These are phyloP conservation scores for Allophyes oxyacanthae DNA, from an alignment of 2,888 invertebrate genomes.

Conservation along the genomic window DNA sequence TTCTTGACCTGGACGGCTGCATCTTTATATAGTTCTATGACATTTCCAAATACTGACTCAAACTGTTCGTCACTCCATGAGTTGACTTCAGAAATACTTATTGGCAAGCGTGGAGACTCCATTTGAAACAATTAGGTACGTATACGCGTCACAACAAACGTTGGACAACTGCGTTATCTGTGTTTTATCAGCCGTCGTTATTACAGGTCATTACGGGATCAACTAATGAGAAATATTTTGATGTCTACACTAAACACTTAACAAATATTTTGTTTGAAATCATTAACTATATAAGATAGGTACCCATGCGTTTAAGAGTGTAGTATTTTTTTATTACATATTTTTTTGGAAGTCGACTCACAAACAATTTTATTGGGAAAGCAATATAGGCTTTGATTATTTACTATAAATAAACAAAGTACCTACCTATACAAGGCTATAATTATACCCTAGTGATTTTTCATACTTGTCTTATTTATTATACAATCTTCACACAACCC, in stretches of 20 bases:
- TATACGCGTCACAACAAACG: constrained; percentile 29
- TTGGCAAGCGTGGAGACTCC: constrained; percentile 38
- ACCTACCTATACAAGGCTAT: no score
- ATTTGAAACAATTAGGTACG: constrained; percentile 25
- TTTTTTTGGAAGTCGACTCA: no score
- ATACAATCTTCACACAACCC: no score
- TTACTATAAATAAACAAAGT: no score
- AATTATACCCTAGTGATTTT: no score
- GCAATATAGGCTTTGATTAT: no score
- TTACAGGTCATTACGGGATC: constrained; percentile 69
- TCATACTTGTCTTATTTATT: no score
- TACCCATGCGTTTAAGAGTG: no score
- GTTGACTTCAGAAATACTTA: constrained; percentile 87
- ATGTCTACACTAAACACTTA: constrained; percentile 21
- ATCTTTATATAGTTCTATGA: constrained; percentile 90
- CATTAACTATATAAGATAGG: no score
- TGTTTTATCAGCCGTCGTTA: constrained; percentile 48
- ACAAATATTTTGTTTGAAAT: constrained; percentile 25
- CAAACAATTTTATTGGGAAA: no score
- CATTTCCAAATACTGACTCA: constrained; percentile 89
- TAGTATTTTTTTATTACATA: no score
- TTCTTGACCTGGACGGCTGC: constrained; percentile 85
- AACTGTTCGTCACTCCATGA: constrained; percentile 86
- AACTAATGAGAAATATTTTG: constrained; percentile 57
- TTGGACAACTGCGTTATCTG: constrained; percentile 55